Evolutionary conservation across 2,113 vertebrate genomes (phyloP).

Genomic region (Podarcis muralis): DNA sequence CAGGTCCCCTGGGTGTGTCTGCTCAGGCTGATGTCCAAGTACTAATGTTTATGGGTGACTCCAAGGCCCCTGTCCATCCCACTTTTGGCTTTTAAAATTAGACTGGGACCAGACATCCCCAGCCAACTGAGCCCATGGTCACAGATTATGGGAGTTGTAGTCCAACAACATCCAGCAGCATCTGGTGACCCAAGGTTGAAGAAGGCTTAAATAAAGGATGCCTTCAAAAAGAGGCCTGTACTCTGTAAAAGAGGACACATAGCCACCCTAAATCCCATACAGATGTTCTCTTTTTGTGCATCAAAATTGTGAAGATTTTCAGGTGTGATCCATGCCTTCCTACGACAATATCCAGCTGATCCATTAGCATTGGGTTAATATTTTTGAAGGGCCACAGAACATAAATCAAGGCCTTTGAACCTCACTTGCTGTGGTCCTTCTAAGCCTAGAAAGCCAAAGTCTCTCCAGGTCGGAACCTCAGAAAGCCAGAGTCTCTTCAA

Average conservation of each 20-base stretch:
- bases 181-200: no score
- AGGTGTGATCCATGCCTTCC: not conserved
- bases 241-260: not conserved
- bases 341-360: not conserved
- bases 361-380: fast-evolving
- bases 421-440: not conserved
- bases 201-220: not conserved
- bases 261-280: not conserved
- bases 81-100: no score
- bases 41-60: not conserved
- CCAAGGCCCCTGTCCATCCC: no score
- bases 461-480: not conserved
- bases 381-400: fast-evolving
- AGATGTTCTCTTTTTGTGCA: not conserved
- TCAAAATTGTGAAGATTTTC: not conserved
- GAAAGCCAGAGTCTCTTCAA: not conserved
- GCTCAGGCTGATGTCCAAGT: not conserved
- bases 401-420: not conserved
- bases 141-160: no score
- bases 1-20: not conserved
- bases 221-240: not conserved
- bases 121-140: no score
- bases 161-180: no score
- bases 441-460: not conserved
- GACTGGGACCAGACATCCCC: no score